Evolutionary conservation across 1,140 invertebrate genomes (phyloP).

Genomic region (Macrobrachium nipponense): DNA sequence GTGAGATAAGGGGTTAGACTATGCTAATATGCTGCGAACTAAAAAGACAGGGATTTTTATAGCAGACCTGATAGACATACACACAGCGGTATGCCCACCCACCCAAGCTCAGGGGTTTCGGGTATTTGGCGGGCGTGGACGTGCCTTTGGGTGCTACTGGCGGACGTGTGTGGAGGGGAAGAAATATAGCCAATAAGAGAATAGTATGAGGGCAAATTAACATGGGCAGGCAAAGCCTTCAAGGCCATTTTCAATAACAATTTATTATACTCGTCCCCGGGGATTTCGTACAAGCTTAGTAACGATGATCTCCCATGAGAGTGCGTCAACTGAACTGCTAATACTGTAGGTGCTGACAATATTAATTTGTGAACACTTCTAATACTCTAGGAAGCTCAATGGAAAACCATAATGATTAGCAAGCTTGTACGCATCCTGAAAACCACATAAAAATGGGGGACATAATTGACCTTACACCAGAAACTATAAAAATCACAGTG

Average conservation of each 20-base stretch:
- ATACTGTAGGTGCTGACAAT: too few relatives aligned
- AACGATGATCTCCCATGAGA: too few relatives aligned
- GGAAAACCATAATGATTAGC: too few relatives aligned
- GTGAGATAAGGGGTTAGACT: too few relatives aligned
- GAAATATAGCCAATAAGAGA: slow-evolving; percentile 26
- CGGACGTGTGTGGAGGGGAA: slow-evolving; percentile 23
- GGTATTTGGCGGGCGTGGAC: slow-evolving; percentile 43
- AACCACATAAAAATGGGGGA: too few relatives aligned
- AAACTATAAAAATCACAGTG: too few relatives aligned
- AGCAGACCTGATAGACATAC: slow-evolving; percentile 40
- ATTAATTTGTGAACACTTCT: too few relatives aligned
- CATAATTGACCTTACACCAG: too few relatives aligned
- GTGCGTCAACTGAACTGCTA: too few relatives aligned
- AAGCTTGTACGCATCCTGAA: too few relatives aligned
- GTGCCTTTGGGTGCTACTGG: slow-evolving; percentile 50
- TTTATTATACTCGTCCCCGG: neutral
- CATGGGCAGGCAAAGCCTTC: neutral
- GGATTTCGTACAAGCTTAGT: slow-evolving; percentile 1
- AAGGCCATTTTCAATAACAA: neutral
- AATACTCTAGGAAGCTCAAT: too few relatives aligned
- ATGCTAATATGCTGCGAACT: too few relatives aligned
- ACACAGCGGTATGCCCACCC: neutral
- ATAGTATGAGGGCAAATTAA: slow-evolving; percentile 21
- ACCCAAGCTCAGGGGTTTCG: slow-evolving; percentile 45
- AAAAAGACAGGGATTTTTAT: slow-evolving; percentile 2